Evolutionary conservation across 2,113 vertebrate genomes (phyloP).

Genomic region (Lagopus muta): DNA sequence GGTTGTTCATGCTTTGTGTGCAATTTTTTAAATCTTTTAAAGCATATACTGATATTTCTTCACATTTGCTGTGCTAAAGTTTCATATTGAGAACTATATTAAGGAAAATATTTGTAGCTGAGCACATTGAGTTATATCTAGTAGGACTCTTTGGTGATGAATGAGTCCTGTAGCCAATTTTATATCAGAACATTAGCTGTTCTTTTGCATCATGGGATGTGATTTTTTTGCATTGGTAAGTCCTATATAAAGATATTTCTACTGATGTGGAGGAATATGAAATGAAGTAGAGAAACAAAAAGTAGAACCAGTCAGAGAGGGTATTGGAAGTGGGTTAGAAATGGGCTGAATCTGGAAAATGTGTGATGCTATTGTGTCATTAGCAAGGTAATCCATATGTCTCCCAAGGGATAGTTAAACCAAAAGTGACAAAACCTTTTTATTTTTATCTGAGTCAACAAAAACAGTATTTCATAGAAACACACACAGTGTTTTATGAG

Average conservation of each 20-base stretch:
- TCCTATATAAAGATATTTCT: not conserved
- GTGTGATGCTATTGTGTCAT: not conserved
- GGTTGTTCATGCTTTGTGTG: too few relatives aligned
- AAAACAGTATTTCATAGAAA: not conserved
- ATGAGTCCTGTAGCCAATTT: not conserved
- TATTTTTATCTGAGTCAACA: not conserved
- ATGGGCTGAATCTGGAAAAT: not conserved
- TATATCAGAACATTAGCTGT: not conserved
- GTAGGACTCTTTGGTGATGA: not conserved
- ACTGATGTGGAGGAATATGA: not conserved
- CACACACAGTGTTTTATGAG: not conserved
- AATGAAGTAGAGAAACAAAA: not conserved
- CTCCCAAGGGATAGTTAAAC: accelerated
- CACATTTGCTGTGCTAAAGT: not conserved
- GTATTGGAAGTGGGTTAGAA: not conserved
- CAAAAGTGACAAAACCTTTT: not conserved
- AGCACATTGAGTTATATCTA: not conserved
- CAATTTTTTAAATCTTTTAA: not conserved
- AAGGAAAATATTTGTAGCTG: not conserved
- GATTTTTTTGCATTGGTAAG: not conserved
- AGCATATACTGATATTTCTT: not conserved
- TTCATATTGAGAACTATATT: not conserved
- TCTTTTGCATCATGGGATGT: not conserved
- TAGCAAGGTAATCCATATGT: not conserved
- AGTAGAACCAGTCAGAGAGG: not conserved